Conservation (phyloP, 2,797 vertebrate species). For the Schizopygopsis pylzovi region DNA sequence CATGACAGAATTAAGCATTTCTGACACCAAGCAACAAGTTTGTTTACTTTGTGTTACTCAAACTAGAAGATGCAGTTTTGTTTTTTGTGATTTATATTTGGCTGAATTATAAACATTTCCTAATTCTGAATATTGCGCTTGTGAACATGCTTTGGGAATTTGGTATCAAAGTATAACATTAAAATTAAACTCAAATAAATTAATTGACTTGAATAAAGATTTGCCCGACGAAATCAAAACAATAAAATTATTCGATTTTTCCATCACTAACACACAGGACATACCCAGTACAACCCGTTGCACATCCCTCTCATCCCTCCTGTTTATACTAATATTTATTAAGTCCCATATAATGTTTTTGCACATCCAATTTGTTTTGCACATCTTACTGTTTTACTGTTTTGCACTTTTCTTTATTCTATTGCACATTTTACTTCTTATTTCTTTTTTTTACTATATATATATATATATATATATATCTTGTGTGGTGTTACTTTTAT, state of each 20-base stretch:
- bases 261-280: background rate
- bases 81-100: background rate
- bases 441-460: no score
- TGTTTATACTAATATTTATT: no score
- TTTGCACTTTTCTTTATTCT: no score
- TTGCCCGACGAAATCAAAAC: background rate
- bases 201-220: background rate
- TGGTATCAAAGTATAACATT: background rate
- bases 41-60: background rate
- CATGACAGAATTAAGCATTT: background rate
- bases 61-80: background rate
- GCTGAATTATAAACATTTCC: background rate
- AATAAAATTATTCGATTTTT: background rate
- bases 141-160: background rate
- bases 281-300: no score
- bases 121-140: background rate
- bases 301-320: no score
- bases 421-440: no score
- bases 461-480: no score
- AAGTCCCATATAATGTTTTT: no score
- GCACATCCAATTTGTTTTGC: no score
- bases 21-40: background rate
- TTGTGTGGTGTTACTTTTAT: no score
- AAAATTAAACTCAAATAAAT: background rate
- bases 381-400: no score